Evolutionary conservation across 2,797 vertebrate genomes (phyloP).

Genomic region (Sebastes taczanowskii): DNA sequence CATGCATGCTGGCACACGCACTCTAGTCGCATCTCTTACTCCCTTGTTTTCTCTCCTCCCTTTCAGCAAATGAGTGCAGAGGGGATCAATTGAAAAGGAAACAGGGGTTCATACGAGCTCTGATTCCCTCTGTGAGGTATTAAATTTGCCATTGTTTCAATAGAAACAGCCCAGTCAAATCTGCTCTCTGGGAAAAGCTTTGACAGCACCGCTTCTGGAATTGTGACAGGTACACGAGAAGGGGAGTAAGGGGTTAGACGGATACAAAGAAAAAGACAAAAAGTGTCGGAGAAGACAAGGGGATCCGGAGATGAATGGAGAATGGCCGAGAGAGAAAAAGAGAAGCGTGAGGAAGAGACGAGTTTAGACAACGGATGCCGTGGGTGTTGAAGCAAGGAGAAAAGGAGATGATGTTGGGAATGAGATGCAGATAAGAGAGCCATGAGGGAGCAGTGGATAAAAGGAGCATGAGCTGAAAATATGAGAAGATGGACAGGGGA

Average conservation of each 20-base stretch:
- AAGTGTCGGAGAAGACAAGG: conserved; percentile 29
- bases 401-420: conserved; percentile 21
- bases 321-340: conserved; percentile 5
- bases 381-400: conserved; percentile 8
- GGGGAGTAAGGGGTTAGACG: conserved; percentile 60
- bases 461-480: not conserved
- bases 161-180: conserved; percentile 27
- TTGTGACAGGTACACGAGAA: conserved; percentile 62
- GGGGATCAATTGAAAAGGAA: conserved; percentile 60
- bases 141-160: conserved; percentile 70
- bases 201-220: conserved; percentile 55
- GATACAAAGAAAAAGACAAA: conserved; percentile 56
- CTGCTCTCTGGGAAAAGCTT: conserved; percentile 47
- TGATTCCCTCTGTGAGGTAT: conserved; percentile 73
- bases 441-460: not conserved
- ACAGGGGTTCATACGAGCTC: conserved; percentile 50
- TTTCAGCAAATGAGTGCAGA: conserved; percentile 55
- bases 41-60: conserved; percentile 23
- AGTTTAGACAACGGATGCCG: conserved; percentile 27
- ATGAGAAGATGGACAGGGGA: not conserved
- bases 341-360: conserved; percentile 13
- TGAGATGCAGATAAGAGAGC: conserved; percentile 33
- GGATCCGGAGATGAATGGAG: conserved; percentile 36
- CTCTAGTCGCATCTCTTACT: not conserved
- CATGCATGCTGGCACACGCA: not conserved